Percentiles rank a stretch among this genome's conserved stretches.
These are phyloP conservation scores for Oryctolagus cuniculus DNA, from an alignment of 2,113 vertebrate species.

Conservation along the genomic window mOryCun1.1 NC_091444.1:100599501-100600000, in stretches of 20 bases:
- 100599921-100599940: not conserved
- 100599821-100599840: not conserved
- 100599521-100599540: too few relatives aligned
- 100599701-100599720: not conserved
- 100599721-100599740: not conserved
- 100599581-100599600: too few relatives aligned
- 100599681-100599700: not conserved
- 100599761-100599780: not conserved
- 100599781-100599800: not conserved
- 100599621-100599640: too few relatives aligned
- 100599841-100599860: not conserved
- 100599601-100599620: too few relatives aligned
- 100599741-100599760: not conserved
- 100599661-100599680: not conserved
- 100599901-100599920: conserved; percentile 3
- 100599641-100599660: too few relatives aligned
- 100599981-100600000: not conserved
- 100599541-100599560: too few relatives aligned
- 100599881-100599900: conserved; percentile 15
- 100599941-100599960: not conserved
- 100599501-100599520: too few relatives aligned
- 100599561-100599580: too few relatives aligned
- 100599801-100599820: conserved; percentile 28
- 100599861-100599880: conserved; percentile 7
- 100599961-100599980: not conserved